Conservation (phyloP, 1,140 invertebrate species). For the Panulirus ornatus region DNA sequence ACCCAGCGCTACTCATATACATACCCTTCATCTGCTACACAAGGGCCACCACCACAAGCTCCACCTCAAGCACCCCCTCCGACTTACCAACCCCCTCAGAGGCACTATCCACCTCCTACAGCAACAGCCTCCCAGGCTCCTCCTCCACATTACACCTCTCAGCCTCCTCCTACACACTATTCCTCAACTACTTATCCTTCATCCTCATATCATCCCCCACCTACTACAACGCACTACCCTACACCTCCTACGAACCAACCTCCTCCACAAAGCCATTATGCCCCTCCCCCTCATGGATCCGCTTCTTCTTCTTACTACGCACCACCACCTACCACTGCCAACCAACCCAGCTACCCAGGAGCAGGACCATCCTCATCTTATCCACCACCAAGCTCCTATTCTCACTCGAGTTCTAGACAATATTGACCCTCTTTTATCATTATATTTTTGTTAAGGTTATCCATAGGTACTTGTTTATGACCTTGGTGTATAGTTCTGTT, state of each 20-base stretch:
- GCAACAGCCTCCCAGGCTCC: constrained; percentile 36
- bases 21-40: constrained; percentile 60
- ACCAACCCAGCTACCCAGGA: constrained; percentile 25
- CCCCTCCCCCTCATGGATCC: constrained; percentile 43
- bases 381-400: constrained; percentile 41
- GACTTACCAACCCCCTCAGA: constrained; percentile 44
- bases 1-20: constrained; percentile 63
- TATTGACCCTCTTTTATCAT: neutral
- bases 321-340: constrained; percentile 23
- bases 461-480: no score
- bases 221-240: constrained; percentile 37
- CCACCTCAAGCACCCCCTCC: constrained; percentile 69
- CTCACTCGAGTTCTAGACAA: constrained; percentile 39
- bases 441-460: no score
- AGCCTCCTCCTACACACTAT: constrained; percentile 54
- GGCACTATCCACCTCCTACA: constrained; percentile 35
- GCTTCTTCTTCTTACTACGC: constrained; percentile 54
- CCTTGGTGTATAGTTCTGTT: no score
- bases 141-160: constrained; percentile 54
- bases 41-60: constrained; percentile 65
- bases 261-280: constrained; percentile 59
- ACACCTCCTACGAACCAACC: constrained; percentile 43
- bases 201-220: constrained; percentile 41
- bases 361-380: constrained; percentile 43
- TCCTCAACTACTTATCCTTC: constrained; percentile 47